Conservation (phyloP, 1,140 invertebrate genomes). For the Chlorops oryzae region DNA sequence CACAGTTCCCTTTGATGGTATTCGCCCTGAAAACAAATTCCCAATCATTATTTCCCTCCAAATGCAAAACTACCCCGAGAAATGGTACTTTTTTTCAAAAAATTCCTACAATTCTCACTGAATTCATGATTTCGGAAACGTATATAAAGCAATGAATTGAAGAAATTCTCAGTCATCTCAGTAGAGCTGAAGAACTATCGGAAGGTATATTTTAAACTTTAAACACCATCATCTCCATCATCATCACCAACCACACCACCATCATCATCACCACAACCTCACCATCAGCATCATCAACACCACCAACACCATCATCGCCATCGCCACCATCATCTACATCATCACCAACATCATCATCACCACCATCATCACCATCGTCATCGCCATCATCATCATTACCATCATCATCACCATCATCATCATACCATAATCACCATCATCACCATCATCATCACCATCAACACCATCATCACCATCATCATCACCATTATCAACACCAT, state of each 20-base stretch:
- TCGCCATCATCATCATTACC: background rate
- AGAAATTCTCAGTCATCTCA: too few species aligned
- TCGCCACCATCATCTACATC: background rate
- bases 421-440: background rate
- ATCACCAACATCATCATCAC: background rate
- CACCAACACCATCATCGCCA: background rate
- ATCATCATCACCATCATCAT: background rate
- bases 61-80: too few species aligned
- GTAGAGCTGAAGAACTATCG: too few species aligned
- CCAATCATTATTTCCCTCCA: too few species aligned
- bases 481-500: background rate
- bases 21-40: too few species aligned
- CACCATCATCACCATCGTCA: background rate
- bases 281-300: constrained; percentile 1
- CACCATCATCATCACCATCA: constrained; percentile 5
- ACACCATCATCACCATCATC: background rate
- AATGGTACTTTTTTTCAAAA: too few species aligned
- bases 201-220: too few species aligned
- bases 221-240: background rate
- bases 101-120: too few species aligned
- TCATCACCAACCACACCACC: background rate
- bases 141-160: too few species aligned
- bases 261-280: background rate
- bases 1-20: too few species aligned
- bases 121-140: too few species aligned